Percentiles rank a stretch among this genome's conserved stretches.
Evolutionary conservation across 2,888 invertebrate genomes (phyloP).

Genomic region (Siphlonurus alternatus): DNA sequence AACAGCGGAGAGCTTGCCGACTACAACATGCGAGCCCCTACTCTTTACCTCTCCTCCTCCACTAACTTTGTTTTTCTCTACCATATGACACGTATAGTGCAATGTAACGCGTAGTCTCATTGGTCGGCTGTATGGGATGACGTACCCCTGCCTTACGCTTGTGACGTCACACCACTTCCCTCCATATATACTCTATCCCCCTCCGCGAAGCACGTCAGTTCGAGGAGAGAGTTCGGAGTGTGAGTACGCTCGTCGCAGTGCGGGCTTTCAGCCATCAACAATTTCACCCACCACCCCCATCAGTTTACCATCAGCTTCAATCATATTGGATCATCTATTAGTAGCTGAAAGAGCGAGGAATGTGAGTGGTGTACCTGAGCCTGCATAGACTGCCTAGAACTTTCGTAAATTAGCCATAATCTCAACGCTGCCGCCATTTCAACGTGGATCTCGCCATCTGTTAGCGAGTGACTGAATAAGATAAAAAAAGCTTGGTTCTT

Average conservation of each 20-base stretch:
- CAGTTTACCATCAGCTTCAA: neutral
- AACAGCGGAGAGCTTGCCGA: neutral
- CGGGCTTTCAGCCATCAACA: neutral
- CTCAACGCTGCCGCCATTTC: neutral
- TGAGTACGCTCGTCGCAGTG: neutral
- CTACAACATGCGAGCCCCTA: neutral
- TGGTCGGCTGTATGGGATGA: neutral
- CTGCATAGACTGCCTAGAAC: neutral
- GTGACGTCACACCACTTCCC: neutral
- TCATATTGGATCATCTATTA: neutral
- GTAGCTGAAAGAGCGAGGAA: neutral
- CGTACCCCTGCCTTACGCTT: neutral
- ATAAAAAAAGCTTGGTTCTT: neutral
- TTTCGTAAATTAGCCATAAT: neutral
- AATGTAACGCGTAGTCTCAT: neutral
- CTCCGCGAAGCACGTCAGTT: neutral
- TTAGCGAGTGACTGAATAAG: neutral
- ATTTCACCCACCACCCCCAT: neutral
- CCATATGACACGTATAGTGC: neutral
- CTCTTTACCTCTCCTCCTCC: neutral
- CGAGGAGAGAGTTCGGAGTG: neutral
- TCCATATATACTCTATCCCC: neutral
- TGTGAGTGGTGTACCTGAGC: neutral
- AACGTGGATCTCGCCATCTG: neutral
- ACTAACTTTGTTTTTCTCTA: neutral